Base-by-base conservation (phyloP, 1,140 invertebrate species). In the Hesperophylax magnus region DNA sequence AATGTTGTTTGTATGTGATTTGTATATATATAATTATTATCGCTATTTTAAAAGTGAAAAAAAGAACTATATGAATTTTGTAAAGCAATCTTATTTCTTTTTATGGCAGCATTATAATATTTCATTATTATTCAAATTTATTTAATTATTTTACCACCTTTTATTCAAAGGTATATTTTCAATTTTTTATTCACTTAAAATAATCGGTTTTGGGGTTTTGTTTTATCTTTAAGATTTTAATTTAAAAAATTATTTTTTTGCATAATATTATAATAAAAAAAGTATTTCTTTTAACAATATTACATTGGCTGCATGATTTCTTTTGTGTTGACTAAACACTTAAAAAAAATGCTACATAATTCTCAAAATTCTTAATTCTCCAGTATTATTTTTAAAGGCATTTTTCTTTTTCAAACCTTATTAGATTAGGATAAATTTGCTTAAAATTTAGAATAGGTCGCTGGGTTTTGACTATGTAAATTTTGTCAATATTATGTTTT, bases 1-100 rank as follows among this genome's bases (percentile, higher is more conserved):
- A 75, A 75, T 77, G 75, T 79, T 78, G 60, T 77, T 67, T 52
- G 76, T 65, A 65, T 78, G 76, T 78, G 61, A 78, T 78, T 78
- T 78, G 76, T 78, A 78, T 52, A 78, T 77, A 77, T 54, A 75
- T 47, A 47, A 47, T 47, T 47, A 71, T 75, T 61, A 78, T 78
- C 67, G 76, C 60, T 72, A 58, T 72, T 72, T 79, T 69, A 24
- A 79, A 78, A 71, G 61, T 53, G 77, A 47, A 52, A 52, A 67
- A 67, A 67, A 31, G 2, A 47, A 34, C 34, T 67, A 63, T 78
- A 60, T 78, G 60, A 34, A 67, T 67, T 67, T 67, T 67, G 63
- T 67, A 67, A 67, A 67, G 63, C 63, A 67, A 67, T n/a, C 27
- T 34, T 14, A 6, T 67, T 67, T 34, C 27, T 34, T 31, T 31